These are phyloP conservation scores for Alligator mississippiensis DNA, from an alignment of 2,113 vertebrate species.

Conservation along the genomic window DNA sequence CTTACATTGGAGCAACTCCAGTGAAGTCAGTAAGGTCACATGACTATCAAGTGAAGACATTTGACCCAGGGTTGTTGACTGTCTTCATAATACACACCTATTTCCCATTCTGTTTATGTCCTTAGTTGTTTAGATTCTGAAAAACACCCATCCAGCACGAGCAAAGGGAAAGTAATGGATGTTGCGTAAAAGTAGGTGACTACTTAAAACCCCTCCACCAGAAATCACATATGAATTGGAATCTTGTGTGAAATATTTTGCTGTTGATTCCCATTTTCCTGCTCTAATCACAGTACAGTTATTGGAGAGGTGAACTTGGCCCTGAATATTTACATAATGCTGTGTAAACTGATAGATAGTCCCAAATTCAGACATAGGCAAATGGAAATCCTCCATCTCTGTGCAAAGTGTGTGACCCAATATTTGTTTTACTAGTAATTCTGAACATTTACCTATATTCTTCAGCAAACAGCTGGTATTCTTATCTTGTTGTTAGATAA, in stretches of 20 bases:
- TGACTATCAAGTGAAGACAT: background rate
- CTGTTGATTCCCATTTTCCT: background rate
- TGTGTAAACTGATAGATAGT: background rate
- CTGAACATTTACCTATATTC: background rate
- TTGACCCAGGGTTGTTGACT: background rate
- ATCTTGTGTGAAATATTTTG: background rate
- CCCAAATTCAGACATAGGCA: background rate
- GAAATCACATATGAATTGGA: background rate
- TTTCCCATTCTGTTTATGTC: background rate
- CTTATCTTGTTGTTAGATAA: no score
- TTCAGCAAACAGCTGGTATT: background rate
- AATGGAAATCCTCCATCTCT: background rate
- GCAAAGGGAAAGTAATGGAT: background rate
- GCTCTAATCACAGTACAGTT: background rate
- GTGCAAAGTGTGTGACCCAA: background rate
- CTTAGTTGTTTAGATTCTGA: background rate
- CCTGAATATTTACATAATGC: background rate
- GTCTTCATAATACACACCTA: fast-evolving
- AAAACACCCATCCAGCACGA: background rate
- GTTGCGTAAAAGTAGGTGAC: background rate
- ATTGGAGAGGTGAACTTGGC: background rate
- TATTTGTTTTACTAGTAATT: background rate
- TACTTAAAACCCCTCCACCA: background rate
- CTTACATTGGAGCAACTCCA: fast-evolving
- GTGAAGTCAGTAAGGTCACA: background rate